These are phyloP conservation scores for Cephus runcator DNA, from an alignment of 2,888 invertebrate genomes.

Conservation along the genomic window DNA sequence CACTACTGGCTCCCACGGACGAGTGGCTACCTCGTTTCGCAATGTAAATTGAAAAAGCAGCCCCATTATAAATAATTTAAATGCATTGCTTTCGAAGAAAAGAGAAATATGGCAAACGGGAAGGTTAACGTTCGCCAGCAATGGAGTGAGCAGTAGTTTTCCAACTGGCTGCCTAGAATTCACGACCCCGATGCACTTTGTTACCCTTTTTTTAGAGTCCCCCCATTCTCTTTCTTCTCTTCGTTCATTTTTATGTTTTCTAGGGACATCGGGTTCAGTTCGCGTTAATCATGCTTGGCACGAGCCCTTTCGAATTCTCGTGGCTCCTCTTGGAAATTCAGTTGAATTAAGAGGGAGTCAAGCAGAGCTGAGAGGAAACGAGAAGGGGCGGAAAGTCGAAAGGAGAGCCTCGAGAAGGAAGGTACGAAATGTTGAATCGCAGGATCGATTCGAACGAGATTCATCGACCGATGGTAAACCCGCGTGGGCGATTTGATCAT, in stretches of 20 bases:
- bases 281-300: not conserved
- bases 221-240: not conserved
- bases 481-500: not conserved
- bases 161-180: not conserved
- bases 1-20: not conserved
- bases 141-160: not conserved
- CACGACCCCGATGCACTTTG: slow-evolving; percentile 9
- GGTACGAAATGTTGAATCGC: no score
- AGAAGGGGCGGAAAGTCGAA: no score
- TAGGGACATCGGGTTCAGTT: slow-evolving; percentile 4
- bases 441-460: not conserved
- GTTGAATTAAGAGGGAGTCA: no score
- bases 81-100: slow-evolving; percentile 44
- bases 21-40: slow-evolving; percentile 23
- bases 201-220: not conserved
- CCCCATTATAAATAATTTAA: slow-evolving; percentile 52
- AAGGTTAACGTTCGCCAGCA: not conserved
- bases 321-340: not conserved
- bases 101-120: not conserved
- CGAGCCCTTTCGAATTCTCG: not conserved
- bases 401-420: no score
- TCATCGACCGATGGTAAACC: not conserved
- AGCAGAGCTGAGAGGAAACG: no score
- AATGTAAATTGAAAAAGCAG: slow-evolving; percentile 49
- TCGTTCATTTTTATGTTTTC: not conserved